Conservation (phyloP, 2,888 invertebrate species). For the Elgonia sp. region DNA sequence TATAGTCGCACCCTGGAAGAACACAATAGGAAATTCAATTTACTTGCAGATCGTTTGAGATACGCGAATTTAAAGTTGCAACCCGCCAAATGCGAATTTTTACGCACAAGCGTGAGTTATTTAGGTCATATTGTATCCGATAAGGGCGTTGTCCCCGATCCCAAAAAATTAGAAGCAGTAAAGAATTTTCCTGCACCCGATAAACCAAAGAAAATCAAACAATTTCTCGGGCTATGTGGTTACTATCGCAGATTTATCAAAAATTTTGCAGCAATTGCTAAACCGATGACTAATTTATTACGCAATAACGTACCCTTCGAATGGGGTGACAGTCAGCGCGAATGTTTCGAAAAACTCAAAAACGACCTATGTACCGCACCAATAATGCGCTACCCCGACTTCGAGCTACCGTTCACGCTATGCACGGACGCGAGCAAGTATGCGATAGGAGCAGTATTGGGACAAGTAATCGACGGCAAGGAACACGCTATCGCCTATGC, state of each 20-base stretch:
- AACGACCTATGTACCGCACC: constrained; percentile 14
- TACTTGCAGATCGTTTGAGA: neutral
- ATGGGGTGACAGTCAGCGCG: neutral
- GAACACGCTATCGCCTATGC: constrained; percentile 4
- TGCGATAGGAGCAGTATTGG: constrained; percentile 6
- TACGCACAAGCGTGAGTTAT: constrained; percentile 70
- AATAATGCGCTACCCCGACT: neutral
- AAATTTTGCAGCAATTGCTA: constrained; percentile 72
- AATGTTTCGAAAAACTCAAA: neutral
- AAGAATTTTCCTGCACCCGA: too few species aligned
- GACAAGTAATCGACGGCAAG: neutral
- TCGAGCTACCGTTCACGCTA: neutral
- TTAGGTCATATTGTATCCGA: constrained; percentile 79
- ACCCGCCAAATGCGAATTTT: neutral
- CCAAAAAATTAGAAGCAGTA: constrained; percentile 75
- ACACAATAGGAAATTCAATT: constrained; percentile 20
- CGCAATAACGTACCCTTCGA: constrained; percentile 53
- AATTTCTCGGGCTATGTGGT: constrained; percentile 77
- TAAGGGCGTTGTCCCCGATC: constrained; percentile 78
- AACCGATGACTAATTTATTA: constrained; percentile 65
- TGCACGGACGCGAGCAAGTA: neutral
- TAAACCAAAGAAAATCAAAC: constrained; percentile 73
- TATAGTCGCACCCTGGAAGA: constrained; percentile 3
- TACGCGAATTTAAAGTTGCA: neutral
- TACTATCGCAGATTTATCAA: constrained; percentile 82